These are phyloP conservation scores for Laticauda laticaudata DNA, from an alignment of 2,113 vertebrate species.

Conservation along the genomic window DNA sequence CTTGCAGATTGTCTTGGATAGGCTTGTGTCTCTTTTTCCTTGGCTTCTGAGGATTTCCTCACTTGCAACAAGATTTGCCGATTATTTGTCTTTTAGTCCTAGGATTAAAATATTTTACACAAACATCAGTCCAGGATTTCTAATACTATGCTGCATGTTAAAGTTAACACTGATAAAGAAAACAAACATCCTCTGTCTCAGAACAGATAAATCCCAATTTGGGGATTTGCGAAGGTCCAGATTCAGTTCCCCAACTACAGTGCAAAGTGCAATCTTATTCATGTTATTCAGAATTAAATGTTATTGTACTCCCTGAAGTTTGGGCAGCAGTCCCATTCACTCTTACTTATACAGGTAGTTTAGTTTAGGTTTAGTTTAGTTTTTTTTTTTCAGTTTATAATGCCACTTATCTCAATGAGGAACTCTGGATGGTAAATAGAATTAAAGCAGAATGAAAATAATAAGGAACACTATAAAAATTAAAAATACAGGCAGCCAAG, in stretches of 20 bases:
- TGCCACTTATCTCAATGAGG: background rate
- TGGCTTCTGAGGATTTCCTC: background rate
- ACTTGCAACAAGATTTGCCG: background rate
- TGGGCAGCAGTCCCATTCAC: background rate
- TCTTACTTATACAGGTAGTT: background rate
- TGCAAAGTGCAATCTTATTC: background rate
- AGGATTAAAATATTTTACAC: background rate
- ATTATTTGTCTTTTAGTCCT: background rate
- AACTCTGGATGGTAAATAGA: background rate
- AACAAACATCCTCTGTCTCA: background rate
- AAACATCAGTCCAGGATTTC: background rate
- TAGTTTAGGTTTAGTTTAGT: background rate
- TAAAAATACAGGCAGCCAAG: background rate
- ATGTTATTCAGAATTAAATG: background rate
- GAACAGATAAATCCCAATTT: background rate
- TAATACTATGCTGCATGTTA: background rate
- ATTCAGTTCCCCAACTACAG: too few species aligned
- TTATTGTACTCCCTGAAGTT: background rate
- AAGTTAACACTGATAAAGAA: background rate
- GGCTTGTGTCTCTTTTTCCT: background rate
- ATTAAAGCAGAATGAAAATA: background rate
- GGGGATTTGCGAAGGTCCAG: background rate
- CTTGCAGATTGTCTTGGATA: too few species aligned
- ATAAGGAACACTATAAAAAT: background rate
- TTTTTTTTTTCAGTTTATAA: background rate